phyloP scores from a whole-genome alignment of 2,888 invertebrate species.

The Polymixis lichenea region DNA sequence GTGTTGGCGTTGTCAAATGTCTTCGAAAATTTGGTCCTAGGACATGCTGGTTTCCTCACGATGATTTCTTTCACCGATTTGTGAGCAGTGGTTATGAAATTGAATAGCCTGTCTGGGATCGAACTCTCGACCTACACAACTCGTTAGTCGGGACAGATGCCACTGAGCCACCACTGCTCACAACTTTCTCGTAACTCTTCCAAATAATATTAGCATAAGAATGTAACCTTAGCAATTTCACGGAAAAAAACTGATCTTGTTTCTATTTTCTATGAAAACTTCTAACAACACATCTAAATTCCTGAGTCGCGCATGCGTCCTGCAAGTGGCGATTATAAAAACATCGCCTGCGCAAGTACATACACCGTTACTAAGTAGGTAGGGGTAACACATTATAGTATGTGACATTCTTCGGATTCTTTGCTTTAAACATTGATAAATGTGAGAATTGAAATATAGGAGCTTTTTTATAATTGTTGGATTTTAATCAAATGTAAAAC shows the following conservation, averaged over 20 bases:
- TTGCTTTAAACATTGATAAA: not conserved
- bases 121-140: no score
- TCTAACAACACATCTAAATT: conserved; percentile 60
- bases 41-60: no score
- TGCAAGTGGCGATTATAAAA: conserved; percentile 62
- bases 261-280: conserved; percentile 54
- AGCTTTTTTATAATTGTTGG: no score
- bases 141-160: no score
- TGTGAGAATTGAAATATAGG: not conserved
- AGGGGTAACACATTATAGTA: conserved; percentile 42
- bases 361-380: conserved; percentile 48
- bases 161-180: no score
- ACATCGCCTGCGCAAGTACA: conserved; percentile 57
- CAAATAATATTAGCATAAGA: conserved; percentile 35
- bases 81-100: no score
- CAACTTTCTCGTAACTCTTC: conserved; percentile 6
- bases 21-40: no score
- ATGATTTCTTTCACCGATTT: no score
- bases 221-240: conserved; percentile 36
- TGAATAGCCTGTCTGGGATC: no score
- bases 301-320: conserved; percentile 58
- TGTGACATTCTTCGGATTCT: conserved; percentile 25
- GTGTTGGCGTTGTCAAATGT: no score
- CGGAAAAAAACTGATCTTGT: conserved; percentile 40
- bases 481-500: no score